Base-by-base conservation (phyloP, 37 sponge, comb jelly and placozoan genomes). In the Chondrosia reniformis region DNA sequence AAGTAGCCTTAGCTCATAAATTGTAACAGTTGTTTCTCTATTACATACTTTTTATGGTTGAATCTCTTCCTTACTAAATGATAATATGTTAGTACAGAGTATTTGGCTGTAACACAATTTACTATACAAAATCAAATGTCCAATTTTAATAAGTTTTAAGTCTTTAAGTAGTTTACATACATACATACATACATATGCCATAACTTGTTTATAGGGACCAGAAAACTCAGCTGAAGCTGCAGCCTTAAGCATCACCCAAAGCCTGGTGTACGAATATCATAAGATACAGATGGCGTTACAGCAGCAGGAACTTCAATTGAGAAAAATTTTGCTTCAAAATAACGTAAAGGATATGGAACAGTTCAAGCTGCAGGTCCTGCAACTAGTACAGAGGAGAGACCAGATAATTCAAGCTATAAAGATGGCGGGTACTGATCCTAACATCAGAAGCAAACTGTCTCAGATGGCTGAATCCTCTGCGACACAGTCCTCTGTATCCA, bases 151-250 rank as follows among this genome's bases (percentile, higher is more conserved):
- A n/a, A n/a, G n/a, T n/a, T n/a, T n/a, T n/a, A n/a, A n/a, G 10
- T 19, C 10, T 49, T 49, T 49, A 19, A 49, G 52, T 15, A 19
- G 52, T 15, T 49, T 15, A 49, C 52, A 15, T 49, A 49, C 15
- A 15, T 49, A 49, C 52, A 49, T 49, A 49, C 52, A 15, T 49
- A 49, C 52, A 15, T 49, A 49, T 49, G 52, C 52, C 52, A 28
- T 6, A 24, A 12, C 54, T 49, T 56, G 3, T 28, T 10, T 40
- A 25, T 25, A 69, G 72, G 72, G 72, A 24, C 72, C 72, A 41
- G 72, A 69, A 24, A 69, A 69, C 43, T 69, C 72, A 6, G 72
- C 72, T 9, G 72, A 69, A 25, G 72, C 44, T 19, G 72, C 36
- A 24, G 72, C 31, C 4, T 39, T 34, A 24, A 69, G 42, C 72